Evolutionary conservation across 2,113 vertebrate species (phyloP).

Genomic region (Pyrgilauda ruficollis): DNA sequence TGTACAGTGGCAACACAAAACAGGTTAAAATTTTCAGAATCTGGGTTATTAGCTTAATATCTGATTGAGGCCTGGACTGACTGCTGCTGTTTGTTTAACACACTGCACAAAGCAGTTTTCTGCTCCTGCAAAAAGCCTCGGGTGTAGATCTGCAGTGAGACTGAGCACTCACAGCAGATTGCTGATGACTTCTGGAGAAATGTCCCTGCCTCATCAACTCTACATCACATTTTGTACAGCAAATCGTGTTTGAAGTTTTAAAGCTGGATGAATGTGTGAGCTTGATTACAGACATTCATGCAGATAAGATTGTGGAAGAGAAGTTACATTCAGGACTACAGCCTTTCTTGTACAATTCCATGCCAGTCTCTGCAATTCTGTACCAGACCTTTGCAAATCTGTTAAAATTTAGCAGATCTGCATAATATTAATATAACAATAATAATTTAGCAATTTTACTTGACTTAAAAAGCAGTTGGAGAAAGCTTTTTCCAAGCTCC

Average conservation of each 20-base stretch:
- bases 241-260: background rate
- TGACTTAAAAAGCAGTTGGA: background rate
- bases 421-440: too few species aligned
- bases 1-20: background rate
- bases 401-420: background rate
- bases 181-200: background rate
- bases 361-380: background rate
- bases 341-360: background rate
- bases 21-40: background rate
- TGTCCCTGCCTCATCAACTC: background rate
- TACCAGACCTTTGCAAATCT: background rate
- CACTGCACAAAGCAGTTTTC: background rate
- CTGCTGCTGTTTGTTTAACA: background rate
- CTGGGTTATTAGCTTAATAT: background rate
- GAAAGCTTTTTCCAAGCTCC: background rate
- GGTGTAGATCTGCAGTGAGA: background rate
- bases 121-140: background rate
- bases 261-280: background rate
- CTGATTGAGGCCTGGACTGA: background rate
- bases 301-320: background rate
- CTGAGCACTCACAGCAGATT: background rate
- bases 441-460: background rate
- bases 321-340: background rate
- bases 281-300: background rate
- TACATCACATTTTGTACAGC: background rate